phyloP scores from a whole-genome alignment of 2,888 invertebrate species.

The Mesorhabditis belari region DNA sequence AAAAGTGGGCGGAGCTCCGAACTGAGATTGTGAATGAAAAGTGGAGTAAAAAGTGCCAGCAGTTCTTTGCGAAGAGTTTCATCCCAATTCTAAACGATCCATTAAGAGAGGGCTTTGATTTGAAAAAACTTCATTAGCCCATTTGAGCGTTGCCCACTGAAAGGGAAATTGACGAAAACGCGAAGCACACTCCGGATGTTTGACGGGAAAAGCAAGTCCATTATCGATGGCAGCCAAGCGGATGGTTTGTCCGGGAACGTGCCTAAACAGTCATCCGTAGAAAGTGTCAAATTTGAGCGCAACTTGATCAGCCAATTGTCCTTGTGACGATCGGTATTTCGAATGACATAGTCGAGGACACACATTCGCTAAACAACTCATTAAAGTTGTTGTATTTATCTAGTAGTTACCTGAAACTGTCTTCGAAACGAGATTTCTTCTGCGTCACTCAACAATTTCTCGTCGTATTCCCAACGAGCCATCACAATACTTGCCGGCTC shows the following conservation, averaged over 20 bases:
- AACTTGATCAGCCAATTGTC: slow-evolving; percentile 98
- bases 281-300: background rate
- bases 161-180: slow-evolving; percentile 43
- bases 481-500: slow-evolving; percentile 97
- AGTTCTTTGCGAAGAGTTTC: slow-evolving; percentile 21
- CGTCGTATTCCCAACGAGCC: slow-evolving; percentile 60
- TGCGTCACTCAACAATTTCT: slow-evolving; percentile 24
- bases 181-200: slow-evolving; percentile 75
- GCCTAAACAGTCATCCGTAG: slow-evolving; percentile 13
- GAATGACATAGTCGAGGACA: slow-evolving; percentile 47
- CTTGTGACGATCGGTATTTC: slow-evolving; percentile 69
- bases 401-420: slow-evolving; percentile 2
- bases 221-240: slow-evolving; percentile 93
- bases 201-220: slow-evolving; percentile 95
- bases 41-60: slow-evolving; percentile 31
- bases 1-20: slow-evolving; percentile 23
- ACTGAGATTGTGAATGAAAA: slow-evolving; percentile 35
- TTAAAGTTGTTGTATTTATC: background rate
- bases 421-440: slow-evolving; percentile 18
- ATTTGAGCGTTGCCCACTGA: slow-evolving; percentile 38
- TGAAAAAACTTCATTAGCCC: slow-evolving; percentile 28
- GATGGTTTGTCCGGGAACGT: slow-evolving; percentile 58
- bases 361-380: slow-evolving; percentile 61
- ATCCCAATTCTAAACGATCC: slow-evolving; percentile 19
- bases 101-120: too few species aligned